Percentiles rank a stretch among this genome's conserved stretches.
phyloP scores from a whole-genome alignment of 2,113 vertebrate species.

The Tychaedon coryphoeus region DNA sequence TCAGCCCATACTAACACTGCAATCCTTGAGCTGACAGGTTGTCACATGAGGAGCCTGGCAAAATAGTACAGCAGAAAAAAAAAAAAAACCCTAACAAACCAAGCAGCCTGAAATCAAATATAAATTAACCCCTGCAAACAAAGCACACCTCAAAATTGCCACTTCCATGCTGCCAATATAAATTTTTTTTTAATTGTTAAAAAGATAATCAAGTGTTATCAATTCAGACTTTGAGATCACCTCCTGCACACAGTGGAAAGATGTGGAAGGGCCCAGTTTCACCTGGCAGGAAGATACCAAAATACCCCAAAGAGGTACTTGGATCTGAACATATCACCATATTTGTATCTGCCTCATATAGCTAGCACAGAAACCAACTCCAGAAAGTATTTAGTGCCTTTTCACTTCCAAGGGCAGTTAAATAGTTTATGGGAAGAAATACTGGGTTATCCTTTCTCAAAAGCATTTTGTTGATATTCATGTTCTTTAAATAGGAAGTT shows the following conservation, averaged over 20 bases:
- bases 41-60: background rate
- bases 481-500: background rate
- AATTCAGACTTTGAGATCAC: background rate
- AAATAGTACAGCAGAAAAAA: background rate
- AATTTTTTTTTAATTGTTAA: background rate
- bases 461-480: background rate
- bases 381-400: background rate
- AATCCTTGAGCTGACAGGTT: background rate
- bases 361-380: background rate
- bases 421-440: background rate
- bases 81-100: background rate
- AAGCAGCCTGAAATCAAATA: background rate
- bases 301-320: background rate
- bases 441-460: background rate
- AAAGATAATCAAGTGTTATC: background rate
- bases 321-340: background rate
- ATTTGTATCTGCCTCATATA: background rate
- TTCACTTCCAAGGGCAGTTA: background rate
- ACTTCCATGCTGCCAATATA: background rate
- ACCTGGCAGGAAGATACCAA: background rate
- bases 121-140: background rate
- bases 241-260: background rate
- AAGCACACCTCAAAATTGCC: background rate
- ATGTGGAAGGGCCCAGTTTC: background rate
- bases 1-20: background rate